Percentiles rank a stretch among this genome's conserved stretches.
Evolutionary conservation across 2,888 invertebrate genomes (phyloP).

Genomic region (Nasonovia ribisnigri): DNA sequence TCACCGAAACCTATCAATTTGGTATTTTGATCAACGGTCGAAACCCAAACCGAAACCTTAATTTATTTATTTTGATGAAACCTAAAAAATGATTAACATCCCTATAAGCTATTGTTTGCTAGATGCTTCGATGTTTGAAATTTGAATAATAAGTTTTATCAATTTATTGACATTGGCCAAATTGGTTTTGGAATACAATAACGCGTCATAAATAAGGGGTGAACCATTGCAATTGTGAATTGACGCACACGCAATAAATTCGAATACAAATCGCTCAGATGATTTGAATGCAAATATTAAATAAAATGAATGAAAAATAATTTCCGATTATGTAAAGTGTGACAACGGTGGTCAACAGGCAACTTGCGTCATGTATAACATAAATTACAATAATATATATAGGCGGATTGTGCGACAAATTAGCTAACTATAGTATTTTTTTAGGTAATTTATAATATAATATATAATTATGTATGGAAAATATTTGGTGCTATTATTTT

Average conservation of each 20-base stretch:
- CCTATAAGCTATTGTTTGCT: neutral
- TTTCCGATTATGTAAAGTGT: neutral
- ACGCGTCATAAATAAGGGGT: conserved; percentile 1
- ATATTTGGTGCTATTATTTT: neutral
- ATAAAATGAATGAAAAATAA: neutral
- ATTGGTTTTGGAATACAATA: neutral
- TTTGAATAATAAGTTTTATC: neutral
- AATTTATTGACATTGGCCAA: neutral
- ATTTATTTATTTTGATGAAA: neutral
- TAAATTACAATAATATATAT: too few species aligned
- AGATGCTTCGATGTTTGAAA: neutral
- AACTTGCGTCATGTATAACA: neutral
- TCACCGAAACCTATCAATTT: neutral
- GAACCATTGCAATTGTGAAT: neutral
- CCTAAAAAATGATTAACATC: neutral
- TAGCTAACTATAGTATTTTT: neutral
- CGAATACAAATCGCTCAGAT: neutral
- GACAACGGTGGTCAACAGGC: neutral
- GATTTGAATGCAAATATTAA: neutral
- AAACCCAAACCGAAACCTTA: neutral
- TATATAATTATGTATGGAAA: neutral
- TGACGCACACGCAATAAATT: neutral
- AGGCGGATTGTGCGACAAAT: neutral
- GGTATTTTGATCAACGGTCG: neutral
- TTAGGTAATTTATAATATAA: neutral